A percentile compares a stretch with the other conserved stretches of the same genome.
These are phyloP conservation scores for Xiphophorus hellerii DNA, from an alignment of 2,113 vertebrate genomes.

Conservation along the genomic window DNA sequence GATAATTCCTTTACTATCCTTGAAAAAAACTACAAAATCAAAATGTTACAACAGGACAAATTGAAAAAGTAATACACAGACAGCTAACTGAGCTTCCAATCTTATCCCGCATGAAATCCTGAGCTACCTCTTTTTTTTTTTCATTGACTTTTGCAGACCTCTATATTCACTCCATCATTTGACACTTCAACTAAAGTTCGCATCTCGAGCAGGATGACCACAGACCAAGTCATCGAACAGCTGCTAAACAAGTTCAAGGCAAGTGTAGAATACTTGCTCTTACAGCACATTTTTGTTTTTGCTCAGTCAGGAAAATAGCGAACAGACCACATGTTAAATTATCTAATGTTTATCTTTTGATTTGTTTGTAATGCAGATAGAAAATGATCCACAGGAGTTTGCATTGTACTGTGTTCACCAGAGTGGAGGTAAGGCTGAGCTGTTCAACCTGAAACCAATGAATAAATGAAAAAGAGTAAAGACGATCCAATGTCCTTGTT, in stretches of 20 bases:
- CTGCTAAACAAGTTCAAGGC: slow-evolving; percentile 94
- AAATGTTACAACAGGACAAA: too few relatives aligned
- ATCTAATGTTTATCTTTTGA: background rate
- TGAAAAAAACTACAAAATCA: too few relatives aligned
- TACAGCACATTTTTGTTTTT: background rate
- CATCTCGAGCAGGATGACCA: slow-evolving; percentile 87
- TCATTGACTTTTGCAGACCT: slow-evolving; percentile 79
- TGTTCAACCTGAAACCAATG: background rate
- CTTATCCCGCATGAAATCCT: background rate
- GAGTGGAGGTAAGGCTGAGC: slow-evolving; percentile 84
- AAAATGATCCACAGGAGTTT: slow-evolving; percentile 91
- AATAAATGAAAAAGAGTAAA: background rate
- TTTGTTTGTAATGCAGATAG: slow-evolving; percentile 80
- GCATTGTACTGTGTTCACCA: slow-evolving; percentile 90
- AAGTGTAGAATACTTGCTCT: background rate
- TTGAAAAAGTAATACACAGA: too few relatives aligned
- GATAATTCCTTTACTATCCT: too few relatives aligned
- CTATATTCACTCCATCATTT: slow-evolving; percentile 89
- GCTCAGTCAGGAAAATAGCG: background rate
- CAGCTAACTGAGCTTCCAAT: background rate
- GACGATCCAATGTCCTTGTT: background rate
- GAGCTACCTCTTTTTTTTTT: background rate
- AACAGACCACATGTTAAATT: background rate
- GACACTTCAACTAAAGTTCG: slow-evolving; percentile 90
- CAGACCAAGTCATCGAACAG: slow-evolving; percentile 88